Evolutionary conservation across 2,113 vertebrate genomes (phyloP), one percentile per base, ranked within the genome.

Genomic region (Prolemur simus): DNA sequence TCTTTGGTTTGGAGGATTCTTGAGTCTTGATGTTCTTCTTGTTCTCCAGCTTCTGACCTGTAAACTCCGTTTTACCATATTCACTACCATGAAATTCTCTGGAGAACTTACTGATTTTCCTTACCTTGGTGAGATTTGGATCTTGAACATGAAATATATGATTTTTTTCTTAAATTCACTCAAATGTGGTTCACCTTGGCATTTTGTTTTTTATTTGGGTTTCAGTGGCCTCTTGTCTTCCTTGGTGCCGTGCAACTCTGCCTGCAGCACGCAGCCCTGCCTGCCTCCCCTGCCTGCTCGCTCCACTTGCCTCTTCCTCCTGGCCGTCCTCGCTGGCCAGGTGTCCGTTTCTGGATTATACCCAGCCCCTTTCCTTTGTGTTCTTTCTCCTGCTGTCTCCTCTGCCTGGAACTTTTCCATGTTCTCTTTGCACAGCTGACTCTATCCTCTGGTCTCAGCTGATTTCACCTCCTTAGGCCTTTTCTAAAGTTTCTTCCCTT

Each of bases 301-400:
- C n/a, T 11, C 27, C 47, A 14, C 32, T 32, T 21, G 10, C 8
- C 81, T 29, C 17, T 23, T 45, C 29, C 29, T 63, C 18, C 80
- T 0, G 2, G 23, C n/a, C 0, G 0, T 18, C 64, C 6, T 5
- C 0, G 0, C 18, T 0, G n/a, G 54, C 54, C 29, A 39, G 0
- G 0, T n/a, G n/a, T 37, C 23, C 1, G 0, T 8, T 39, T 45
- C 49, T 39, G 49, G 49, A 15, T 25, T 25, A 42, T n/a, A 3
- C 45, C 18, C 1, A 13, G 3, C 13, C 42, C 9, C 12, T n/a
- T 13, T 17, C 10, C 13, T 13, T n/a, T 2, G 0, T 14, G 4
- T 56, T 56, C 12, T 14, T 9, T 47, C 21, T 21, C 2, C 1
- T 21, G 56, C 20, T 0, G 0, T 9, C 18, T 21, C 34, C 42